Evolutionary conservation across 64 coral and sea anemone species (phyloP).

Genomic region (Pocillopora verrucosa): DNA sequence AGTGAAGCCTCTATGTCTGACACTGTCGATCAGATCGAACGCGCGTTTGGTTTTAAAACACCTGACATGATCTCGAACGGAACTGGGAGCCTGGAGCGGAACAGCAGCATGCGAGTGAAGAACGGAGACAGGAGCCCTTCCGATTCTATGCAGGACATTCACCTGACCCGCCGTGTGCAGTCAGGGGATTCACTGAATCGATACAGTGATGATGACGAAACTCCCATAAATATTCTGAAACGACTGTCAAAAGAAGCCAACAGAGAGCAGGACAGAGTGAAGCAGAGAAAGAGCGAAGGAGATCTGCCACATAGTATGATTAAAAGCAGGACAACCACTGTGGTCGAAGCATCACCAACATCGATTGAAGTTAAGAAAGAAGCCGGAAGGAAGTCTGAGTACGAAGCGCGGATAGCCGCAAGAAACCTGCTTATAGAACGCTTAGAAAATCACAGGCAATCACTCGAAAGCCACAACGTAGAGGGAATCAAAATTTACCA

Average conservation of each 20-base stretch:
- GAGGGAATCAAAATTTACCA: slow-evolving; percentile 85
- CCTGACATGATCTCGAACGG: slow-evolving; percentile 41
- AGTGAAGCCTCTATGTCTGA: slow-evolving; percentile 79
- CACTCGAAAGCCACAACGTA: slow-evolving; percentile 28
- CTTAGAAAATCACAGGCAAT: slow-evolving; percentile 72
- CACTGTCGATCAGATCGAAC: slow-evolving; percentile 90
- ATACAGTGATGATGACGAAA: slow-evolving; percentile 20
- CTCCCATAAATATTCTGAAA: slow-evolving; percentile 19
- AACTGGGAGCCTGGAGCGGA: slow-evolving; percentile 28
- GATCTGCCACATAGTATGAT: slow-evolving; percentile 27
- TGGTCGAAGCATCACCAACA: slow-evolving; percentile 28
- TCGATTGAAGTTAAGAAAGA: slow-evolving; percentile 42
- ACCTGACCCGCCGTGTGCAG: slow-evolving; percentile 18
- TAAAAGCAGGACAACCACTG: slow-evolving; percentile 15
- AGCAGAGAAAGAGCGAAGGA: slow-evolving; percentile 38
- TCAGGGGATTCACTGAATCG: slow-evolving; percentile 32
- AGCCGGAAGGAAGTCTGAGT: slow-evolving; percentile 36
- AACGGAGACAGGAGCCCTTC: background rate
- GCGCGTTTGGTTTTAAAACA: slow-evolving; percentile 78
- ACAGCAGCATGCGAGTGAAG: background rate
- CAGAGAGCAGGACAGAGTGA: background rate
- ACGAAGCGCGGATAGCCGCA: slow-evolving; percentile 64
- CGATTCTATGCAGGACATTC: slow-evolving; percentile 20
- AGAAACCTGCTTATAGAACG: slow-evolving; percentile 82
- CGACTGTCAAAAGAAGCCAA: slow-evolving; percentile 16